Base-by-base conservation (phyloP, 2,888 invertebrate genomes). In the Steinernema carpocapsae region DNA sequence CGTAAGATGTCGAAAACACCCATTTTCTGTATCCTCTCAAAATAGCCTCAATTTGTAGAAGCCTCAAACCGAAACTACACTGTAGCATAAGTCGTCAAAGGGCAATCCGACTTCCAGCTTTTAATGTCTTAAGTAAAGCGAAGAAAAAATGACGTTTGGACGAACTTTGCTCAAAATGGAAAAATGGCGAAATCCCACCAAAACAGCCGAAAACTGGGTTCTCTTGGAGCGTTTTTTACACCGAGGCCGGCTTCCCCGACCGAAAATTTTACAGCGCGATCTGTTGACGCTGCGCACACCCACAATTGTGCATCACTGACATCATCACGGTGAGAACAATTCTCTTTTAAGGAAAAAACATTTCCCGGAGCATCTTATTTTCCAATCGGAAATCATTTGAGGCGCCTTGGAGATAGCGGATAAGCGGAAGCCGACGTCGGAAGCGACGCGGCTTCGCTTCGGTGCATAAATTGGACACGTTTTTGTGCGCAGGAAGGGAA, bases 291-390 rank as follows among this genome's bases (percentile, higher is more conserved):
- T 37, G 37, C 37, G 48, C 17, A 19, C 17, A 48, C 48, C 48
- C 48, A 19, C 48, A 48, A 48, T 48, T 48, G 48, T 3, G 19
- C 17, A 10, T 10, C 10, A 3, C 17, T 48, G 48, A 48, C 48
- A 14, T 48, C 48, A 48, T 14, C 3, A 10, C 37, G 37, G 37
- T 10, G 48, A 48, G 14, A 48, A 48, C 48, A 48, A 48, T 48
- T 14, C 48, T 19, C 48, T 48, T 48, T 48, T 48, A 48, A 48
- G 48, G n/a, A 7, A 14, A 48, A 48, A 48, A 48, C 48, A 48
- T 48, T 48, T 48, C 4, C 48, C 48, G 17, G 17, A 17, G 48
- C 48, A 4, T 48, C 48, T 19, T 14, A 17, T 19, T 48, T 48
- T 14, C 48, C 19, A 14, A 48, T 48, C 48, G 48, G 48, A 48